Evolutionary conservation across 2,888 invertebrate species (phyloP).

Genomic region (Lucinisca nassula): DNA sequence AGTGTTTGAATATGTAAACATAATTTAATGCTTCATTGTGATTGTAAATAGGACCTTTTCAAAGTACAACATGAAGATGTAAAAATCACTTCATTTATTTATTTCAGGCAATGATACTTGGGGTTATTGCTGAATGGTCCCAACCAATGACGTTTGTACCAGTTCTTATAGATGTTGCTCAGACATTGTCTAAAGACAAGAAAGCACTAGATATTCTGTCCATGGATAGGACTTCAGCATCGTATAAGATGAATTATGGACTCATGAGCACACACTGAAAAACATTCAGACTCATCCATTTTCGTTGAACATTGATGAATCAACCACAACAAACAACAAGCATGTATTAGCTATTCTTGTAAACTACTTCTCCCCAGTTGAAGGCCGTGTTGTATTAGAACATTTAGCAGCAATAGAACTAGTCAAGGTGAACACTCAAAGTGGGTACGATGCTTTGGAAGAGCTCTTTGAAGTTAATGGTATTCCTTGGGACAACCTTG

Average conservation of each 20-base stretch:
- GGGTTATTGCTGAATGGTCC: not conserved
- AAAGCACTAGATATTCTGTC: not conserved
- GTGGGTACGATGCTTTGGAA: not conserved
- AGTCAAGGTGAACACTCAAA: conserved; percentile 36
- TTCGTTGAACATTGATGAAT: conserved; percentile 65
- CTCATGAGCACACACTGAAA: conserved; percentile 21
- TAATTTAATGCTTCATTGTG: not conserved
- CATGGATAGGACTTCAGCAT: conserved; percentile 43
- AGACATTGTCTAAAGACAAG: not conserved
- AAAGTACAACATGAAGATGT: not conserved
- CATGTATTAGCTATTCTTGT: conserved; percentile 54
- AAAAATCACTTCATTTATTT: not conserved
- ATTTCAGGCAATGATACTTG: not conserved
- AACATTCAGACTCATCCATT: conserved; percentile 1
- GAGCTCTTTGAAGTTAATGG: conserved; percentile 49
- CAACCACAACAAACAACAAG: conserved; percentile 57
- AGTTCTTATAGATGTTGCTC: not conserved
- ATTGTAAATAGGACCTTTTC: not conserved
- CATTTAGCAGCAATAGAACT: conserved; percentile 60
- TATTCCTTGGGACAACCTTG: conserved; percentile 71
- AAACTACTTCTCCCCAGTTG: conserved; percentile 28
- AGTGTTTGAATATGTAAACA: no score
- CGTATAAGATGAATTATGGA: conserved; percentile 57
- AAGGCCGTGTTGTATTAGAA: conserved; percentile 40
- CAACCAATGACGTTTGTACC: not conserved